Base-by-base conservation (phyloP, 2,113 vertebrate genomes). In the Emberiza fucata region DNA sequence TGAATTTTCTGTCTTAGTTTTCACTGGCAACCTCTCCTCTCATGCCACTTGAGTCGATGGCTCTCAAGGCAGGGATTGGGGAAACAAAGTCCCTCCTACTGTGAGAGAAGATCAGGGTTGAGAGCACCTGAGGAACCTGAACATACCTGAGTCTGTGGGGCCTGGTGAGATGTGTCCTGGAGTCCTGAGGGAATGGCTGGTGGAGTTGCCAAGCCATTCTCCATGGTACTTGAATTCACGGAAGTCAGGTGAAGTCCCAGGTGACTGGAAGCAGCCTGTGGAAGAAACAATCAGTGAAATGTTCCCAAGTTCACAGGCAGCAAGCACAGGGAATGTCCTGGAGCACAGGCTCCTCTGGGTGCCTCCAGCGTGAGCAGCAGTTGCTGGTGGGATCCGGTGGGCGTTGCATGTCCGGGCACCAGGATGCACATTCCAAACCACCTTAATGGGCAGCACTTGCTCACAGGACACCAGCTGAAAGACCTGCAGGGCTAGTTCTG, bases 341-440 rank as follows among this genome's bases (percentile, higher is more conserved):
- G 0, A 57, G 60, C 42, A 48, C 31, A 13, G 65, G 39, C 39
- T 44, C 9, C 39, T 70, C 44, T 22, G 14, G 19, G 31, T 76
- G 50, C 23, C 61, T 65, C 37, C 23, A 33, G 50, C 6, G n/a
- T 22, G n/a, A 75, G 68, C 42, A 85, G 73, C 50, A 51, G 21
- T 25, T 75, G 48, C 54, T 1, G 0, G 18, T 45, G 29, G 64
- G 73, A 65, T 63, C 12, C 0, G 0, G 39, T 14, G 40, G 54
- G 8, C 5, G 12, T 7, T 45, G 23, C 29, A 20, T 0, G 3
- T 39, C 24, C 0, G 0, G 14, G 48, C 60, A 53, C 17, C 45
- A 59, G 44, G 44, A 54, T 76, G 66, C 45, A 54, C 65, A 19
- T 51, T 88, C 60, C 8, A 16, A 83, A 82, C 39, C 28, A n/a